A percentile compares a stretch with the other conserved stretches of the same genome.
phyloP scores from a whole-genome alignment of 64 coral and sea anemone genomes.

The Astreopora myriophthalma region DNA sequence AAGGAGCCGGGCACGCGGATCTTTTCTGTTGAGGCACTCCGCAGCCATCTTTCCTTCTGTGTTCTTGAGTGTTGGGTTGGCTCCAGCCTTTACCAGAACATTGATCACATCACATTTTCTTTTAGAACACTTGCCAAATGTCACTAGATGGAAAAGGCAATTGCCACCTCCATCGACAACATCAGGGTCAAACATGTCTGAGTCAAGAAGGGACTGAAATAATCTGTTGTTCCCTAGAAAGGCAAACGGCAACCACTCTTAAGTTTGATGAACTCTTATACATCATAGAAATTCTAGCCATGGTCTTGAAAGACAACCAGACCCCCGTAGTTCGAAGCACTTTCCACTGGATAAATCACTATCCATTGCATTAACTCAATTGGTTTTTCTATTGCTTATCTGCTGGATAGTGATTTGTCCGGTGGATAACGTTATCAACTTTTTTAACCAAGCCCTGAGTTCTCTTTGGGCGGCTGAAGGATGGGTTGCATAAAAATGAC shows the following conservation, averaged over 20 bases:
- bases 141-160: constrained; percentile 5
- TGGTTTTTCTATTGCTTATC: too few relatives aligned
- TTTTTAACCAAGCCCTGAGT: too few relatives aligned
- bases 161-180: constrained; percentile 4
- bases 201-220: background rate
- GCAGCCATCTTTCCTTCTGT: constrained; percentile 11
- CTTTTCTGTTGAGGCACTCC: constrained; percentile 12
- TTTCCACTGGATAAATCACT: too few relatives aligned
- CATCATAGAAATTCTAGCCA: too few relatives aligned
- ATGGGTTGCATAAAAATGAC: too few relatives aligned
- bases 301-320: too few relatives aligned
- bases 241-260: background rate
- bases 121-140: background rate
- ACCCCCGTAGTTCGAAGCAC: too few relatives aligned
- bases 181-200: constrained; percentile 20
- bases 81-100: constrained; percentile 3
- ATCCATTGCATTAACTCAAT: too few relatives aligned
- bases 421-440: too few relatives aligned
- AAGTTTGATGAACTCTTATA: background rate
- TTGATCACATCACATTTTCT: constrained; percentile 3
- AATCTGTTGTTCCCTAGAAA: constrained; percentile 6
- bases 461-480: too few relatives aligned
- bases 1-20: constrained; percentile 15
- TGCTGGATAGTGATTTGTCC: too few relatives aligned
- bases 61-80: constrained; percentile 35